Percentiles rank a stretch among this genome's conserved stretches.
Evolutionary conservation across 2,113 vertebrate species (phyloP).

Genomic region (Porphyrio hochstetteri): DNA sequence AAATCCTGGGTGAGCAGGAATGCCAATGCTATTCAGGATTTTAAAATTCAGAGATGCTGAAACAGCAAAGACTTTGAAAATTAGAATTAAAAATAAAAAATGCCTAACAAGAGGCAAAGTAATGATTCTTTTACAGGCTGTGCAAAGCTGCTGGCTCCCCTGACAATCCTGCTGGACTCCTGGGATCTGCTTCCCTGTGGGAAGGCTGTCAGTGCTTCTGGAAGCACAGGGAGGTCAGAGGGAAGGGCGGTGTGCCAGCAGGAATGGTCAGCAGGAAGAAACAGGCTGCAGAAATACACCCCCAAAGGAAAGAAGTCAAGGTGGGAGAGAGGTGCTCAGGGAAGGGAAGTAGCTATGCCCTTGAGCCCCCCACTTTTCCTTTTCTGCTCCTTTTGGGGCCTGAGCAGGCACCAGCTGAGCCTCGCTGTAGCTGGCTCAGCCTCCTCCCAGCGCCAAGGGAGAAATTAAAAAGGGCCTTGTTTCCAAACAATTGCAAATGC

Average conservation of each 20-base stretch:
- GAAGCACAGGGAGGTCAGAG: background rate
- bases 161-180: accelerated
- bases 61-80: too few relatives aligned
- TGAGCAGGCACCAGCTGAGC: background rate
- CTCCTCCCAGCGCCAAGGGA: background rate
- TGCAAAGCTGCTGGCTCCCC: too few relatives aligned
- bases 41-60: too few relatives aligned
- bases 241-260: background rate
- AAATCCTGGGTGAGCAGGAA: too few relatives aligned
- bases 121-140: too few relatives aligned
- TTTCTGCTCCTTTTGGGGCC: background rate
- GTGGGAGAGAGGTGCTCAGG: background rate
- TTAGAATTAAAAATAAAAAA: too few relatives aligned
- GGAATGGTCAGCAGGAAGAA: background rate
- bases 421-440: background rate
- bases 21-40: too few relatives aligned
- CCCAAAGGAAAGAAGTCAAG: background rate
- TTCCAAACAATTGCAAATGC: conserved; percentile 27
- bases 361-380: background rate
- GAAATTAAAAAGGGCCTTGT: conserved; percentile 13
- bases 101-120: too few relatives aligned
- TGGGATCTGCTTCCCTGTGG: background rate
- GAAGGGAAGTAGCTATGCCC: background rate
- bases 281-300: background rate
- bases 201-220: background rate